Conservation (phyloP, 2,888 invertebrate genomes). For the Calliopum simillimum region DNA sequence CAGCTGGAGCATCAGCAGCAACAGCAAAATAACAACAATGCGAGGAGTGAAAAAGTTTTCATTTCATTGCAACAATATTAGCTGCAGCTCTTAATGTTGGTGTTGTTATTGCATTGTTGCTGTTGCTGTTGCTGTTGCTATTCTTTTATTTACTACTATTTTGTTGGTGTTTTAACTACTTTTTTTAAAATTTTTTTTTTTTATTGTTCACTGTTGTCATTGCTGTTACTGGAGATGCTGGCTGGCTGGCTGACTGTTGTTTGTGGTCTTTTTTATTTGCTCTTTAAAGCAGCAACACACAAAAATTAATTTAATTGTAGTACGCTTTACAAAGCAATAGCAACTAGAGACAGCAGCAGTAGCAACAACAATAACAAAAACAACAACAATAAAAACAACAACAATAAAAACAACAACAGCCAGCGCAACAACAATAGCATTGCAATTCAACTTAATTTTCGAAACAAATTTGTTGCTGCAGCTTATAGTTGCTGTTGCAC, state of each 20-base stretch:
- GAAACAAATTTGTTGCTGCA: neutral
- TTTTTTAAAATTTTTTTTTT: too few relatives aligned
- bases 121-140: slow-evolving; percentile 39
- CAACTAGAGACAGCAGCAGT: neutral
- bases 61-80: slow-evolving; percentile 20
- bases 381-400: neutral
- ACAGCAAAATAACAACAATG: neutral
- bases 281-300: neutral
- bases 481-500: too few relatives aligned
- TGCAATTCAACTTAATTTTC: neutral
- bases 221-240: slow-evolving; percentile 27
- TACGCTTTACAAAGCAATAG: neutral
- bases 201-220: neutral
- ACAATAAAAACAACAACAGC: neutral
- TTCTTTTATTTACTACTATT: neutral
- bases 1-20: neutral
- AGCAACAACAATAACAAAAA: slow-evolving; percentile 12
- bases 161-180: neutral
- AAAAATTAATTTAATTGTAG: slow-evolving; percentile 7
- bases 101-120: slow-evolving; percentile 12
- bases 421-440: neutral
- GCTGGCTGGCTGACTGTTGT: too few relatives aligned
- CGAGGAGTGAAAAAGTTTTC: slow-evolving; percentile 27
- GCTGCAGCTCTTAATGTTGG: slow-evolving; percentile 12
- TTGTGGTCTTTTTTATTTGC: slow-evolving; percentile 52